phyloP scores from a whole-genome alignment of 2,113 vertebrate genomes.

The Petromus typicus region DNA sequence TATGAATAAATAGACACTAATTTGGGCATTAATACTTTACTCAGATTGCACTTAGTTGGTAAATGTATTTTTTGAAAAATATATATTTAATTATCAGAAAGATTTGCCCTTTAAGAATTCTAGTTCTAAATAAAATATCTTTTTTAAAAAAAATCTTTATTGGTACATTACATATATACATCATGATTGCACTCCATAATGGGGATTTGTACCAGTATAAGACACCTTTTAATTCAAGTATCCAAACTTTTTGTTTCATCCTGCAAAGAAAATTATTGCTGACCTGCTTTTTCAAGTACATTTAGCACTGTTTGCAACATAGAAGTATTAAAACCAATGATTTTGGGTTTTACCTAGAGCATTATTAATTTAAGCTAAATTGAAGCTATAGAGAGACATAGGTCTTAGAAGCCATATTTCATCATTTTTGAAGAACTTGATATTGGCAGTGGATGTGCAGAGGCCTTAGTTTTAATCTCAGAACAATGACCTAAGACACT shows the following conservation, averaged over 20 bases:
- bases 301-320: background rate
- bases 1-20: background rate
- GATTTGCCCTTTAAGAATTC: background rate
- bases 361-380: background rate
- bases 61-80: background rate
- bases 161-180: too few relatives aligned
- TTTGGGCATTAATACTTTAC: background rate
- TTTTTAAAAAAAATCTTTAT: too few relatives aligned
- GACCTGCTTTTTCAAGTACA: background rate
- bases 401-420: background rate
- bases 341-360: background rate
- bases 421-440: conserved; percentile 16
- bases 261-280: background rate
- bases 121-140: background rate
- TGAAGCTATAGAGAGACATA: background rate
- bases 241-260: background rate
- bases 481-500: background rate
- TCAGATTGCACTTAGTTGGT: background rate
- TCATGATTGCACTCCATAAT: too few relatives aligned
- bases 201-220: too few relatives aligned
- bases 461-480: conserved; percentile 47
- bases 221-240: background rate
- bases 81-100: background rate
- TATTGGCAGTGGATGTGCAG: background rate
- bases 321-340: background rate